A percentile compares a stretch with the other conserved stretches of the same genome.
These are phyloP conservation scores for Athrips mouffetella DNA, from an alignment of 2,888 invertebrate species.

Conservation along the genomic window DNA sequence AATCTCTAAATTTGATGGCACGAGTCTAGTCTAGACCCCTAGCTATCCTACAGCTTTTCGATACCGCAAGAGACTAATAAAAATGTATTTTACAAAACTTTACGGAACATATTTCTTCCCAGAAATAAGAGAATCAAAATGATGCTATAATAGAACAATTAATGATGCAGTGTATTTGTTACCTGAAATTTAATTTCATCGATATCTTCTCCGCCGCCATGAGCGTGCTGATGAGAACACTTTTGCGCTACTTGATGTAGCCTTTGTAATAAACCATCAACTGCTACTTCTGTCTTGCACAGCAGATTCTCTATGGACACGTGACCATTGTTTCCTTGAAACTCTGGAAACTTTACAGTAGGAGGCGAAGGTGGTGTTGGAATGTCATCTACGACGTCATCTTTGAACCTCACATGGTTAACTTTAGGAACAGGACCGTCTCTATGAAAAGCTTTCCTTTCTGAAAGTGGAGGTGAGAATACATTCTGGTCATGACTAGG, in stretches of 20 bases:
- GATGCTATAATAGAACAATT: too few relatives aligned
- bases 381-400: slow-evolving; percentile 64
- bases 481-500: slow-evolving; percentile 52
- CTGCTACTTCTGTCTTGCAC: slow-evolving; percentile 83
- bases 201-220: slow-evolving; percentile 85
- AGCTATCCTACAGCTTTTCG: too few relatives aligned
- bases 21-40: too few relatives aligned
- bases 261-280: slow-evolving; percentile 81
- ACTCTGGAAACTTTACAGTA: slow-evolving; percentile 58
- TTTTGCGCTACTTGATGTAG: slow-evolving; percentile 84
- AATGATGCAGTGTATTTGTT: too few relatives aligned
- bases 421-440: slow-evolving; percentile 57
- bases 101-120: too few relatives aligned
- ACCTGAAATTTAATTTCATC: slow-evolving; percentile 88
- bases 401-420: slow-evolving; percentile 71
- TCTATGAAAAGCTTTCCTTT: slow-evolving; percentile 52
- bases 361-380: slow-evolving; percentile 72
- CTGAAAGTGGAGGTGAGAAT: slow-evolving; percentile 59
- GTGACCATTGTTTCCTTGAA: slow-evolving; percentile 75
- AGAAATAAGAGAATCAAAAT: too few relatives aligned
- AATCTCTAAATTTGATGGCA: too few relatives aligned
- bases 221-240: slow-evolving; percentile 85
- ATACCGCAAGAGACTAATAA: too few relatives aligned
- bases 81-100: too few relatives aligned
- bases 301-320: slow-evolving; percentile 80